Conservation (phyloP, 2,888 invertebrate species). For the Drosophila testacea region DNA sequence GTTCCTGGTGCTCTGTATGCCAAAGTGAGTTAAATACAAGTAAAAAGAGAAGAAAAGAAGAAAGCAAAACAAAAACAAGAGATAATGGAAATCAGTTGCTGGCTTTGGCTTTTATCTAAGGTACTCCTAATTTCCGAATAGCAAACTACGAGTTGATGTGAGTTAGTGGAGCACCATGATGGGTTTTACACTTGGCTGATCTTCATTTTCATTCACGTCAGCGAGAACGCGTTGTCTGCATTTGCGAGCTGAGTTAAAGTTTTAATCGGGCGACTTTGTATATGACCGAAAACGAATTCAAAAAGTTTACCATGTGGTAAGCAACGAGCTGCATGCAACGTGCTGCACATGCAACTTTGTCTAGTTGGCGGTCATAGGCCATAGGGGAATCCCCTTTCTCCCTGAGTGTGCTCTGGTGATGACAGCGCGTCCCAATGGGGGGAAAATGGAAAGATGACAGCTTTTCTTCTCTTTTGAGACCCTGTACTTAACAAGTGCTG, state of each 20-base stretch:
- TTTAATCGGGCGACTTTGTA: constrained; percentile 65
- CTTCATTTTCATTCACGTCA: constrained; percentile 45
- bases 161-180: constrained; percentile 57
- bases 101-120: background rate
- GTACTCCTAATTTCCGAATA: constrained; percentile 26
- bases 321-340: constrained; percentile 48
- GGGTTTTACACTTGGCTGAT: constrained; percentile 62
- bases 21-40: constrained; percentile 16
- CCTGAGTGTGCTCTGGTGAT: constrained; percentile 40
- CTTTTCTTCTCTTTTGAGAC: background rate
- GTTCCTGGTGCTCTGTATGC: constrained; percentile 84
- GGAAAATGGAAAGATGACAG: background rate
- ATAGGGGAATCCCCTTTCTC: background rate
- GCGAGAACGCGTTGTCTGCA: constrained; percentile 34
- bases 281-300: constrained; percentile 68
- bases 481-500: too few species aligned
- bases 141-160: constrained; percentile 3
- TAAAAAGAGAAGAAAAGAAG: background rate
- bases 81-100: constrained; percentile 40
- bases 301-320: constrained; percentile 62
- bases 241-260: constrained; percentile 50
- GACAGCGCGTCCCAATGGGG: constrained; percentile 43
- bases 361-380: constrained; percentile 12
- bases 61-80: background rate
- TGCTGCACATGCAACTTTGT: constrained; percentile 64